Evolutionary conservation across 2,113 vertebrate species (phyloP), one percentile per base, ranked within the genome.

Genomic region (Melanotaenia duboulayi): DNA sequence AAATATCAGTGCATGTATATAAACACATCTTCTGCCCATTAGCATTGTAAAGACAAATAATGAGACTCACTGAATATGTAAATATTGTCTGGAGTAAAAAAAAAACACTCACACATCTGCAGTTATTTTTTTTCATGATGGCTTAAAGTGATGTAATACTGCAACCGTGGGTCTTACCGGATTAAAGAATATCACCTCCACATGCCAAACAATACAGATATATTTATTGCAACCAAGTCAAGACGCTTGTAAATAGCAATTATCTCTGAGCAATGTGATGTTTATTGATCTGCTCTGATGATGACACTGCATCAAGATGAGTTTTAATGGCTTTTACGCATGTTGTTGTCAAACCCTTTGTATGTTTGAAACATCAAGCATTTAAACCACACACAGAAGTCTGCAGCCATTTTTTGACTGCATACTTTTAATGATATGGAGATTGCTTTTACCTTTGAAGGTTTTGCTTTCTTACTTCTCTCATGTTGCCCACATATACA

Each of bases 371-470:
- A 60, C 54, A 51, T 74, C 25, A 51, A 59, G 32, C 35, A 46
- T 68, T 56, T 65, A 51, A 84, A 60, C 50, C 12, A n/a, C 28
- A 40, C n/a, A 0, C n/a, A 55, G 0, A 17, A 50, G 46, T 71
- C 20, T 58, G 63, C 32, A 55, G 32, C 52, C 35, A 63, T 35
- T 28, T 42, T 35, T 23, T 35, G 42, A 54, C 20, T 24, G 20
- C 57, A 22, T 42, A 55, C 58, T 73, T 82, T 69, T 51, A 74
- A 62, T 78, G 20, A 76, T 17, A 23, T 73, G 49, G 39, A 64
- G 60, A 52, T 81, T 74, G 39, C 40, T 67, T 74, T 77, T 69
- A 68, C 51, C 52, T 65, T 65, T 78, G 44, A 73, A 70, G 54
- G 8, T n/a, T 63, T 11, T 25, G 11, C 7, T 51, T 65, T 61